A percentile compares a stretch with the other conserved stretches of the same genome.
Conservation (phyloP, 2,888 invertebrate species). For the Cerastis leucographa region DNA sequence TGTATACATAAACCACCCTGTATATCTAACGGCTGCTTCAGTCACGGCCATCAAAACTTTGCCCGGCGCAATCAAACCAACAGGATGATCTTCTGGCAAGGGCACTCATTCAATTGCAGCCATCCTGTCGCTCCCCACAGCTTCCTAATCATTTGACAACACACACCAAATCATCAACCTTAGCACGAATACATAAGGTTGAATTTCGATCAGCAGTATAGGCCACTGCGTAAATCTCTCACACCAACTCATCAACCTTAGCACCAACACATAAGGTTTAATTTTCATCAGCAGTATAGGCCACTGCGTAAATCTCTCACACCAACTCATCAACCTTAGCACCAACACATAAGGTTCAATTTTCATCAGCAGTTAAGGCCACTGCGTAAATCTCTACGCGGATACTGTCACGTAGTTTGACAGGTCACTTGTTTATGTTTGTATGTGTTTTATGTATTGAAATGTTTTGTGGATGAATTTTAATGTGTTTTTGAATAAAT, state of each 20-base stretch:
- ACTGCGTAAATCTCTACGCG: constrained; percentile 70
- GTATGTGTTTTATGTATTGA: constrained; percentile 33
- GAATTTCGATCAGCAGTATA: constrained; percentile 51
- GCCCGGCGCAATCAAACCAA: constrained; percentile 54
- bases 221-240: constrained; percentile 67
- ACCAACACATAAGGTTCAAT: constrained; percentile 59
- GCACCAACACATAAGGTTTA: constrained; percentile 56
- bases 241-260: constrained; percentile 58
- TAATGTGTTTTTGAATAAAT: constrained; percentile 24
- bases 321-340: constrained; percentile 57
- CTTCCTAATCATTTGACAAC: constrained; percentile 73
- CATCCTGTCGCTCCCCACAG: constrained; percentile 83
- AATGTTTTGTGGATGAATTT: constrained; percentile 44
- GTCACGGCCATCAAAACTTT: constrained; percentile 65
- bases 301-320: constrained; percentile 67
- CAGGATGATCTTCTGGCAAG: constrained; percentile 85
- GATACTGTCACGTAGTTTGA: constrained; percentile 68
- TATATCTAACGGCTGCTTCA: constrained; percentile 18
- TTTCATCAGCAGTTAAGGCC: constrained; percentile 45
- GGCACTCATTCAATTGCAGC: constrained; percentile 84
- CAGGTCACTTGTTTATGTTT: constrained; percentile 63
- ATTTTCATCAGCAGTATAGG: constrained; percentile 47
- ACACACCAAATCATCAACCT: constrained; percentile 46
- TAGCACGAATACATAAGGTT: constrained; percentile 62
- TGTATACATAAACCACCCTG: not conserved